Percentiles rank a stretch among this genome's conserved stretches.
Evolutionary conservation across 2,797 vertebrate genomes (phyloP).

Genomic region (Microctenopoma lineatum): DNA sequence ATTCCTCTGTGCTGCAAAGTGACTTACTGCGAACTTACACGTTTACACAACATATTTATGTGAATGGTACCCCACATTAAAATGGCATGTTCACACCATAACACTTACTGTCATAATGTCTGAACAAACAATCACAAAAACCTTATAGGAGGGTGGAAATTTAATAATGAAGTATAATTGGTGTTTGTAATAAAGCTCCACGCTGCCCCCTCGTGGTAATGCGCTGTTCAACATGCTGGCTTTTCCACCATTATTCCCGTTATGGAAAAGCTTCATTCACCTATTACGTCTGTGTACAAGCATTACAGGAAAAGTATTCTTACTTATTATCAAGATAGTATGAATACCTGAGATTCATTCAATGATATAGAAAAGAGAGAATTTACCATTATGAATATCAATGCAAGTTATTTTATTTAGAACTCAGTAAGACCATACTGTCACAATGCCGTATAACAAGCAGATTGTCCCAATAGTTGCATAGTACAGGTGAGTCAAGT

Average conservation of each 20-base stretch:
- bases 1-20: too few relatives aligned
- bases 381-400: slow-evolving; percentile 63
- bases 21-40: not conserved
- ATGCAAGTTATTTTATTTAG: slow-evolving; percentile 73
- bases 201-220: slow-evolving; percentile 51
- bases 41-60: not conserved
- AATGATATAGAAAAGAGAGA: slow-evolving; percentile 62
- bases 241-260: not conserved
- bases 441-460: slow-evolving; percentile 59
- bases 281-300: not conserved
- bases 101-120: not conserved
- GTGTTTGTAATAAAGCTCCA: not conserved
- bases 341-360: slow-evolving; percentile 66
- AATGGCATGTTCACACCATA: not conserved
- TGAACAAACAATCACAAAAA: not conserved
- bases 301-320: not conserved
- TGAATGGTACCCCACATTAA: not conserved
- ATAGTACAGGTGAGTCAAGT: slow-evolving; percentile 81
- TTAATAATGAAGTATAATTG: not conserved
- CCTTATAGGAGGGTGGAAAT: not conserved
- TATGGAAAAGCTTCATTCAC: not conserved
- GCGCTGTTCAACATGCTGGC: too few relatives aligned
- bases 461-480: slow-evolving; percentile 83
- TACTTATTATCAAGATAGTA: not conserved
- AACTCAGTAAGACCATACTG: slow-evolving; percentile 65